A percentile compares a stretch with the other conserved stretches of the same genome.
Evolutionary conservation across 1,140 invertebrate species (phyloP).

Genomic region (Ctenoplectra terminalis): DNA sequence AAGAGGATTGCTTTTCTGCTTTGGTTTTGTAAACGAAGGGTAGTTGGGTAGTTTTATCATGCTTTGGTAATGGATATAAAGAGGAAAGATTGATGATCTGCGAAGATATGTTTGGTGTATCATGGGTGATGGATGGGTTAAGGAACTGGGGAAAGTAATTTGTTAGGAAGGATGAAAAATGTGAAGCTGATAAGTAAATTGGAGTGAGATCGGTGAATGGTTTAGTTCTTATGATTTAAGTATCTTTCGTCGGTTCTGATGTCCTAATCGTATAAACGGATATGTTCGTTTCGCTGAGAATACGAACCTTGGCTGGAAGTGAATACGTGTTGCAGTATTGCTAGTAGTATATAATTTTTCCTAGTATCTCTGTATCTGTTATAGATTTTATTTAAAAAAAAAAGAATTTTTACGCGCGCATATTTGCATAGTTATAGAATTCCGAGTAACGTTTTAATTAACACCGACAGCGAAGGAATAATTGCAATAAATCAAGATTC

Average conservation of each 20-base stretch:
- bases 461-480: neutral
- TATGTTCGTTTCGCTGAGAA: no score
- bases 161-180: neutral
- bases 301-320: no score
- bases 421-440: no score
- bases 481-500: neutral
- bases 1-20: neutral
- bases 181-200: neutral
- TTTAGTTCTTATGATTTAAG: neutral
- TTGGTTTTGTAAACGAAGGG: neutral
- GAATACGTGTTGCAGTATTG: no score
- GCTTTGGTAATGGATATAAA: neutral
- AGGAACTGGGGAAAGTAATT: neutral
- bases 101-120: neutral
- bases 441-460: neutral
- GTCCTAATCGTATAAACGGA: neutral
- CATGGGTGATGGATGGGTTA: neutral
- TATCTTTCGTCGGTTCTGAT: neutral
- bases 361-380: no score
- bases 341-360: no score
- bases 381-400: no score
- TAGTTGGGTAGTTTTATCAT: neutral
- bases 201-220: neutral
- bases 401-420: no score
- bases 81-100: neutral